These are phyloP conservation scores for Helobdella robusta DNA, from an alignment of 2,888 invertebrate genomes.

Conservation along the genomic window DNA sequence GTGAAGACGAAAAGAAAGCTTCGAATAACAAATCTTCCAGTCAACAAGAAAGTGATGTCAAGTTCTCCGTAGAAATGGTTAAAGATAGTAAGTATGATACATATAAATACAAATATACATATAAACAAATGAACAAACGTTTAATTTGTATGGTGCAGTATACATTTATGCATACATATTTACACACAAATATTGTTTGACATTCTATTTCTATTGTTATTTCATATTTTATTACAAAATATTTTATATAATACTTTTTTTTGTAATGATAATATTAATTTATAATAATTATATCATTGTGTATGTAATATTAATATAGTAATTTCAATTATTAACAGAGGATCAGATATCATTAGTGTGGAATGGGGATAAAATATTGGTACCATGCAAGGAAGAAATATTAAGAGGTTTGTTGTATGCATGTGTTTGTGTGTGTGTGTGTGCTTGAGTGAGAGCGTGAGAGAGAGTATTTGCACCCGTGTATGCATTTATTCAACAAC, in stretches of 20 bases:
- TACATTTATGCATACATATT: neutral
- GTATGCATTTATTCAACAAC: too few relatives aligned
- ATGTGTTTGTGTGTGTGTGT: too few relatives aligned
- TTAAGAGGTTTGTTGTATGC: constrained; percentile 23
- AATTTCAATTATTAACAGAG: constrained; percentile 4
- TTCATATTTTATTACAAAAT: neutral
- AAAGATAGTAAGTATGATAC: constrained; percentile 22
- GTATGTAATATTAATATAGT: neutral
- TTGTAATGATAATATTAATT: neutral
- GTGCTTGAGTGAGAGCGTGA: too few relatives aligned
- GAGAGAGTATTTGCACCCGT: too few relatives aligned
- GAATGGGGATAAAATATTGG: constrained; percentile 18
- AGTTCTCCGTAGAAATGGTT: constrained; percentile 13
- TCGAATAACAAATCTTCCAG: too few relatives aligned
- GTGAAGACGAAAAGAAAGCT: constrained; percentile 15
- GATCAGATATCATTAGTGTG: constrained; percentile 25
- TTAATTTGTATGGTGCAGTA: neutral
- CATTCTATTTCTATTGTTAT: neutral
- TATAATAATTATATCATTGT: neutral
- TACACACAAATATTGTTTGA: neutral
- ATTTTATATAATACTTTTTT: neutral
- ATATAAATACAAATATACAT: too few relatives aligned
- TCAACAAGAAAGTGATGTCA: constrained; percentile 6
- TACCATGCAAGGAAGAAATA: constrained; percentile 30
- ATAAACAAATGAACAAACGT: neutral